A percentile compares a stretch with the other conserved stretches of the same genome.
phyloP scores from a whole-genome alignment of 2,113 vertebrate species.

The Brachyhypopomus occidentalis region DNA sequence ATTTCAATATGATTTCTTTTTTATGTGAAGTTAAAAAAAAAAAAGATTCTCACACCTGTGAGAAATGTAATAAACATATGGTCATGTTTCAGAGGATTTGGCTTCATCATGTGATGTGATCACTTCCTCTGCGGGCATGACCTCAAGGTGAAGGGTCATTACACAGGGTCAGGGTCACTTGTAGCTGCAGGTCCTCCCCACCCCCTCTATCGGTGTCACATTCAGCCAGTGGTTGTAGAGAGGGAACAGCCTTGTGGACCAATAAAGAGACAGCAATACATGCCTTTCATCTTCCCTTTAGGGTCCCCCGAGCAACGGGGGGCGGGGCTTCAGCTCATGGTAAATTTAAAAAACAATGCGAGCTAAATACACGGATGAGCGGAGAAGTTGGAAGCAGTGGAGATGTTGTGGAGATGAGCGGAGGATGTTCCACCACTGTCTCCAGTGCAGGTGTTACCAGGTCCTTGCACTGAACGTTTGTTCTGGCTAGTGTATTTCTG shows the following conservation, averaged over 20 bases:
- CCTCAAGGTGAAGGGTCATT: conserved; percentile 33
- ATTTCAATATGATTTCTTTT: no score
- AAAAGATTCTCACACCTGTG: not conserved
- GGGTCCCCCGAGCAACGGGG: not conserved
- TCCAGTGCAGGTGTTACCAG: no score
- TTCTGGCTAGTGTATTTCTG: no score
- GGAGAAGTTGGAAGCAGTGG: no score
- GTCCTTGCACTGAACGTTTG: no score
- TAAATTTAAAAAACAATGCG: not conserved
- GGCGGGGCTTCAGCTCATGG: no score
- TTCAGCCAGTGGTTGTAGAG: not conserved
- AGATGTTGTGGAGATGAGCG: no score
- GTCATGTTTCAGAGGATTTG: conserved; percentile 30
- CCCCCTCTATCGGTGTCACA: not conserved
- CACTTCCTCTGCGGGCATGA: conserved; percentile 41
- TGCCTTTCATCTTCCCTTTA: conserved; percentile 33
- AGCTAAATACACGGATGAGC: no score
- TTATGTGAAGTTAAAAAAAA: not conserved
- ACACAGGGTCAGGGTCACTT: conserved; percentile 46
- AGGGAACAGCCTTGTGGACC: not conserved
- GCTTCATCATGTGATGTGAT: conserved; percentile 29
- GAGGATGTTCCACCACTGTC: no score
- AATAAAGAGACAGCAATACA: conserved; percentile 20
- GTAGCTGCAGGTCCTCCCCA: conserved; percentile 43
- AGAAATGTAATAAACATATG: conserved; percentile 31